These are phyloP conservation scores for Kryphioiulus occultus DNA, from an alignment of 2,888 invertebrate species.

Conservation along the genomic window DNA sequence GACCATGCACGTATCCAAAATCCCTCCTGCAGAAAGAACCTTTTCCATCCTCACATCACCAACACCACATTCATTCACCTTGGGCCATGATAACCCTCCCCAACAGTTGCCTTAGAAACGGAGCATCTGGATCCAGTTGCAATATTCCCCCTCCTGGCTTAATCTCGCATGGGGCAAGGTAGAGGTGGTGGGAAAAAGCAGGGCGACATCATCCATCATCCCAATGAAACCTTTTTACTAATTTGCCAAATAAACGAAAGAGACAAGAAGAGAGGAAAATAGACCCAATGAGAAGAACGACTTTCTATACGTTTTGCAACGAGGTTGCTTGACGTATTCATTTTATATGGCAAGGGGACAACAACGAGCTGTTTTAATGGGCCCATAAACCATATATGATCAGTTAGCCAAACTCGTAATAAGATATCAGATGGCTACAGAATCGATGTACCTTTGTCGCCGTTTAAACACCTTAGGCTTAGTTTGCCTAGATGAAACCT, in stretches of 20 bases:
- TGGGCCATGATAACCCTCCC: slow-evolving; percentile 31
- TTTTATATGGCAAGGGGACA: not conserved
- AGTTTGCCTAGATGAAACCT: too few relatives aligned
- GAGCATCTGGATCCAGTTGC: slow-evolving; percentile 31
- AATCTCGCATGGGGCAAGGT: not conserved
- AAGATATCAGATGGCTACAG: too few relatives aligned
- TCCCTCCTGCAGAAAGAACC: not conserved
- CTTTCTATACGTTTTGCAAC: too few relatives aligned
- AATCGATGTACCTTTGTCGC: too few relatives aligned
- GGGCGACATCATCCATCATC: slow-evolving; percentile 3
- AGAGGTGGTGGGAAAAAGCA: not conserved
- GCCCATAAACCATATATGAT: not conserved
- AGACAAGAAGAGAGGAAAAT: not conserved
- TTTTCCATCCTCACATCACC: slow-evolving; percentile 17
- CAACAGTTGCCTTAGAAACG: slow-evolving; percentile 20
- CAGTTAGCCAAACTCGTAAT: too few relatives aligned
- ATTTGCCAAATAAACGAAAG: not conserved
- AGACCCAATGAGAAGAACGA: not conserved
- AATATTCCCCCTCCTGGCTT: not conserved
- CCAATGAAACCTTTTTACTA: slow-evolving; percentile 35
- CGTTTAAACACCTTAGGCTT: too few relatives aligned
- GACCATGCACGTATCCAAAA: not conserved
- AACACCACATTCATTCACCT: not conserved
- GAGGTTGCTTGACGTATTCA: not conserved
- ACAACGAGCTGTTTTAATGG: not conserved